Conservation (phyloP, 2,888 invertebrate species). For the Nezara viridula region DNA sequence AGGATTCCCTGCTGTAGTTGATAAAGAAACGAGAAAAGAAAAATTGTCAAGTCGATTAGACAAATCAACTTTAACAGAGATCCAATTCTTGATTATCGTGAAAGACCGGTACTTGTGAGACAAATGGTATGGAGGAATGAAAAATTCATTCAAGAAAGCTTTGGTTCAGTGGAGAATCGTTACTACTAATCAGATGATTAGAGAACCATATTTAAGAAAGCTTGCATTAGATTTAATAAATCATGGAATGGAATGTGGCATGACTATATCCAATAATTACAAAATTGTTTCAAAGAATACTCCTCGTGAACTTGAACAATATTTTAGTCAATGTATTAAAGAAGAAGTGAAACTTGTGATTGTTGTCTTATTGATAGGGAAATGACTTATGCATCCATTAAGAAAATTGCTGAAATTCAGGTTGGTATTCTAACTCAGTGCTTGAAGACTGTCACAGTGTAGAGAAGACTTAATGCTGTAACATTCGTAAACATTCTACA, state of each 20-base stretch:
- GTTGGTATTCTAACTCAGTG: constrained; percentile 83
- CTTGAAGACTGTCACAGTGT: constrained; percentile 73
- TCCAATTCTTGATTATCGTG: too few species aligned
- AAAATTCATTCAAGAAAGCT: constrained; percentile 8
- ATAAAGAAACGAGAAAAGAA: too few species aligned
- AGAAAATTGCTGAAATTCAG: constrained; percentile 77
- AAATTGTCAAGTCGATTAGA: too few species aligned
- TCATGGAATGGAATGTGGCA: constrained; percentile 66
- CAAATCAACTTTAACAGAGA: too few species aligned
- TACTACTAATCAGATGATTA: not conserved
- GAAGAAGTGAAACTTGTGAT: constrained; percentile 63
- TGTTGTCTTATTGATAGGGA: constrained; percentile 67
- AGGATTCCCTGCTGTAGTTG: constrained; percentile 80
- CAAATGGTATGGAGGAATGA: constrained; percentile 38
- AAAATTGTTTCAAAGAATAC: not conserved
- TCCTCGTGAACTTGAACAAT: constrained; percentile 54
- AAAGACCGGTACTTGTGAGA: constrained; percentile 20
- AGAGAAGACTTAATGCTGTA: constrained; percentile 70
- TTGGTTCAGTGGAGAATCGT: constrained; percentile 18
- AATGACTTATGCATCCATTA: constrained; percentile 74
- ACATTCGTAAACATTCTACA: constrained; percentile 81
- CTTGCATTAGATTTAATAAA: constrained; percentile 52
- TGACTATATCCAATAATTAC: constrained; percentile 66
- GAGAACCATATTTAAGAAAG: constrained; percentile 47
- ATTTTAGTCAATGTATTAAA: constrained; percentile 52